phyloP scores from a whole-genome alignment of 2,113 vertebrate genomes.

The Patagioenas fasciata region DNA sequence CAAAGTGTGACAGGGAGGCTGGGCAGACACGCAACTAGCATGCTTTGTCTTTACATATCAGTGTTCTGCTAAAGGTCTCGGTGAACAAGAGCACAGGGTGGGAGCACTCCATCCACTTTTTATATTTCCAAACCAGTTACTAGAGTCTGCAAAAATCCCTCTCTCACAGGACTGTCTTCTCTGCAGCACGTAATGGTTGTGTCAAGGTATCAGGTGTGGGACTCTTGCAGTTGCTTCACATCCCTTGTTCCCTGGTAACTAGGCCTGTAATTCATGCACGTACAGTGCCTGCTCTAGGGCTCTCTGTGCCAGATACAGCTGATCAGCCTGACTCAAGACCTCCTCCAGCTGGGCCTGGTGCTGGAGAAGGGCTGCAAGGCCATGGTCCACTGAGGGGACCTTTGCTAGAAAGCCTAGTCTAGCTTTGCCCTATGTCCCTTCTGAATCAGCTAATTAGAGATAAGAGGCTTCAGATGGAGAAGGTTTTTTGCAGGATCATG shows the following conservation, averaged over 20 bases:
- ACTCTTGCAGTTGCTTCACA: background rate
- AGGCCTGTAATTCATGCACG: background rate
- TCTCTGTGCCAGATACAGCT: background rate
- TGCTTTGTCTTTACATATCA: background rate
- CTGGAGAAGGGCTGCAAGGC: background rate
- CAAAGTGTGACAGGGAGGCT: background rate
- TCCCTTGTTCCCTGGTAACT: background rate
- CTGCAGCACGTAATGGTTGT: background rate
- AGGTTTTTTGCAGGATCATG: background rate
- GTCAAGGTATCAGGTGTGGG: background rate
- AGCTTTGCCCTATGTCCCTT: background rate
- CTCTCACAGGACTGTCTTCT: background rate
- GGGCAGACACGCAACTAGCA: background rate
- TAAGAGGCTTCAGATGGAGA: background rate
- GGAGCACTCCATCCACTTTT: background rate
- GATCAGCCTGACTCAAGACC: background rate
- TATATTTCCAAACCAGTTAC: background rate
- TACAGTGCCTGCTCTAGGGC: background rate
- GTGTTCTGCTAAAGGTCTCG: background rate
- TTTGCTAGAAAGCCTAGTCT: background rate
- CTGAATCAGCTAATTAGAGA: background rate
- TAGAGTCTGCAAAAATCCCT: background rate
- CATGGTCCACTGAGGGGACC: background rate
- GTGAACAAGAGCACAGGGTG: background rate
- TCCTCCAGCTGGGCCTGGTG: background rate